Conservation (phyloP, 2,888 invertebrate genomes). For the Eupithecia pulchellata region DNA sequence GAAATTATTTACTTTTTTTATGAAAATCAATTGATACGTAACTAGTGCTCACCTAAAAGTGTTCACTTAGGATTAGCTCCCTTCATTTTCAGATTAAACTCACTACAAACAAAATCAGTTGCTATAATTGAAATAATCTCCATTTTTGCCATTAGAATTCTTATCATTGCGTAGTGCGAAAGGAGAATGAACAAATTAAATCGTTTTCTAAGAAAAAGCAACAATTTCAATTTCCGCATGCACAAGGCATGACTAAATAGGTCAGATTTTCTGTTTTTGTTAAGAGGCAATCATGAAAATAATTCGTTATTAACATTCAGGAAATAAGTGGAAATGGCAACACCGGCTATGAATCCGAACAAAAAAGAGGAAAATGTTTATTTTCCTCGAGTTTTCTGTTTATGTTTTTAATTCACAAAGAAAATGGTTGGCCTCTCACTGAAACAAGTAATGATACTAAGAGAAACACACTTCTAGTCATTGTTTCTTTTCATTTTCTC, state of each 20-base stretch:
- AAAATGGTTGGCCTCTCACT: constrained; percentile 3
- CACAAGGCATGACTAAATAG: constrained; percentile 41
- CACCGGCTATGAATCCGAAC: constrained; percentile 11
- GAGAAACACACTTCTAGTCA: not conserved
- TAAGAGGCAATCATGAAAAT: constrained; percentile 24
- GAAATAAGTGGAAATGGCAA: constrained; percentile 19
- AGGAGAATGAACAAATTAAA: constrained; percentile 30
- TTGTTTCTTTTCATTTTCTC: not conserved
- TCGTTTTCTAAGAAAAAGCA: constrained; percentile 32
- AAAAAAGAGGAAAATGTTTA: constrained; percentile 10
- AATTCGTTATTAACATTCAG: constrained; percentile 32
- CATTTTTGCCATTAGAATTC: constrained; percentile 45
- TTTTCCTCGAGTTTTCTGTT: constrained; percentile 12
- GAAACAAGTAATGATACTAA: not conserved
- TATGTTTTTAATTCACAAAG: constrained; percentile 16
- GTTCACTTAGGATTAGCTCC: not conserved
- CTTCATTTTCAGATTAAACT: not conserved
- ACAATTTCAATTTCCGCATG: constrained; percentile 45
- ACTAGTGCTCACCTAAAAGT: not conserved
- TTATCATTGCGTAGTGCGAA: constrained; percentile 38
- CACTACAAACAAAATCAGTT: not conserved
- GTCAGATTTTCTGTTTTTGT: constrained; percentile 36
- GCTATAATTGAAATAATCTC: constrained; percentile 40
- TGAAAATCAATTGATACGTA: not conserved
- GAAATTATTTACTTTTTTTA: not conserved